Evolutionary conservation across 2,113 vertebrate species (phyloP), one percentile per base, ranked within the genome.

Genomic region (Tragelaphus strepsiceros): DNA sequence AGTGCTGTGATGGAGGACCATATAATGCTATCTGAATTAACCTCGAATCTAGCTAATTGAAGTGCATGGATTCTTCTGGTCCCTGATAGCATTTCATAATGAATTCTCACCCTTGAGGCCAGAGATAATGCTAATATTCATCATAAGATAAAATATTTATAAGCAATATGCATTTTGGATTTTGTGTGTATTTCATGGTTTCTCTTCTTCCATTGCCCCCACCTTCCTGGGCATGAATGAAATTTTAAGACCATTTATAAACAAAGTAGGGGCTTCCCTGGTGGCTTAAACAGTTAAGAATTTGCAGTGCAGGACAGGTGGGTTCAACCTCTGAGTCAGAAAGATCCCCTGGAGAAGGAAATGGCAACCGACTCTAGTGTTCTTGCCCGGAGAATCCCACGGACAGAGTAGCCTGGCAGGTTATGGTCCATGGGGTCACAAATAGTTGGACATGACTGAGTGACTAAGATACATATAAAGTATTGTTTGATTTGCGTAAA

Each of bases 191-290:
- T 91, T 71, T 94, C 30, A 51, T 78, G 17, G 39, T 51, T n/a
- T 85, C 1, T 12, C 4, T 61, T 15, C 26, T 91, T 74, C 13
- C 35, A 28, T 61, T 62, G 7, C 19, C 7, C 9, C 15, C 28
- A 46, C 26, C 7, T 3, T 78, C 10, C 74, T 90, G 13, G 19
- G 16, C 22, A 77, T 35, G 24, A 85, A 59, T 81, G 30, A 90
- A 62, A 74, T 94, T 74, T 32, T 58, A 83, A 93, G 22, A 32
- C 28, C 7, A 43, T 96, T 97, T 86, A 53, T 91, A 91, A 96
- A 83, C 8, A 96, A 96, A 89, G 28, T 24, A 80, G 32, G 16
- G 32, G 32, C 32, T 67, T 67, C 64, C 32, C 32, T 35, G 17
- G 19, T 67, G n/a, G 32, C 64, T 35, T 35, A 35, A 67, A 67